Evolutionary conservation across 2,888 invertebrate genomes (phyloP).

Genomic region (Ceriagrion tenellum): DNA sequence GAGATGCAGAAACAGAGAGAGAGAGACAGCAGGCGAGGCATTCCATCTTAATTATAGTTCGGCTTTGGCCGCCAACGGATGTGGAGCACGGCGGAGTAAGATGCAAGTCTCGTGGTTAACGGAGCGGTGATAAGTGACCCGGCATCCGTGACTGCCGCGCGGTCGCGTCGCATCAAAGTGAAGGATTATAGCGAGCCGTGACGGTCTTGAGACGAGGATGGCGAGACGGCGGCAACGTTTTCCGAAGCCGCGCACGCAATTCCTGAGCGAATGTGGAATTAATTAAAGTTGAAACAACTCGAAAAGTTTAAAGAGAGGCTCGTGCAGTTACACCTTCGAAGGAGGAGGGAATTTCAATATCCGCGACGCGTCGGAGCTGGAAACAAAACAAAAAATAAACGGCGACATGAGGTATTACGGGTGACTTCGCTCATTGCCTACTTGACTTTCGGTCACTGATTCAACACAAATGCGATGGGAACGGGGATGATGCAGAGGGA

Average conservation of each 20-base stretch:
- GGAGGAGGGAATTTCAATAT: no score
- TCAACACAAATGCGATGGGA: no score
- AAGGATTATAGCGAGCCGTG: constrained; percentile 3
- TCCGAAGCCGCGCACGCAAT: not conserved
- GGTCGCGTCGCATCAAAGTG: not conserved
- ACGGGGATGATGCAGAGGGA: no score
- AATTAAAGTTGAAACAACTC: not conserved
- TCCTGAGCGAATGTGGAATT: not conserved
- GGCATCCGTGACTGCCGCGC: not conserved
- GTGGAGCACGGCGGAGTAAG: constrained; percentile 30
- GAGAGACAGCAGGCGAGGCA: not conserved
- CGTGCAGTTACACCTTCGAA: no score
- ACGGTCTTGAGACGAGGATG: not conserved
- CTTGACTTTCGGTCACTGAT: no score
- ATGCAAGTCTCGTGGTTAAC: not conserved
- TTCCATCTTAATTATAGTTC: constrained; percentile 49
- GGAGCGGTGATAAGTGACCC: constrained; percentile 62
- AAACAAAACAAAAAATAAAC: no score
- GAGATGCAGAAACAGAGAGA: no score
- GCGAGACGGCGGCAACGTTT: not conserved
- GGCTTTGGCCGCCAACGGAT: not conserved
- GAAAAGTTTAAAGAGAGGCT: no score
- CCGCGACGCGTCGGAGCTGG: no score
- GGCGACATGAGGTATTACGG: no score
- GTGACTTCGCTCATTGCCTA: no score